phyloP scores from a whole-genome alignment of 1,140 invertebrate genomes.

The Pristionchus pacificus region DNA sequence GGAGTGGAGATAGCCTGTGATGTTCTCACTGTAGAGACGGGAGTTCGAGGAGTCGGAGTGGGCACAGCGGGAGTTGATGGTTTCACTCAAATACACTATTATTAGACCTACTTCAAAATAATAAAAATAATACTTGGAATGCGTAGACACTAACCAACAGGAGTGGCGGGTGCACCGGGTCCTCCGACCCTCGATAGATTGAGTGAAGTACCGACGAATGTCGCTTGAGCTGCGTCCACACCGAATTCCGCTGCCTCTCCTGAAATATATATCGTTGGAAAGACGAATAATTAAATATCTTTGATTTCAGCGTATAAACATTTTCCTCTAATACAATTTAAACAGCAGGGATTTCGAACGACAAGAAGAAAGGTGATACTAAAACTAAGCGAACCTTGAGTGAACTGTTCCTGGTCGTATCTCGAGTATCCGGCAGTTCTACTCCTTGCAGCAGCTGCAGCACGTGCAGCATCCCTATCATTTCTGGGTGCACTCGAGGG shows the following conservation, averaged over 20 bases:
- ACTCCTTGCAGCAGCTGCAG: neutral
- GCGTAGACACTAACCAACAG: neutral
- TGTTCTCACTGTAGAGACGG: constrained; percentile 67
- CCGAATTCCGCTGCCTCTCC: neutral
- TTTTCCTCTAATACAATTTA: too few species aligned
- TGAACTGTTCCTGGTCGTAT: constrained; percentile 54
- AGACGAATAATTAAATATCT: too few species aligned
- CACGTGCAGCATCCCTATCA: neutral
- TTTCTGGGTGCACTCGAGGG: neutral
- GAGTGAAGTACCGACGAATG: constrained; percentile 21
- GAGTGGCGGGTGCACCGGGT: constrained; percentile 8
- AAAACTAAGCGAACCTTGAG: constrained; percentile 7
- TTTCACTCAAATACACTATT: too few species aligned
- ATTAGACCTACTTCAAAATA: too few species aligned
- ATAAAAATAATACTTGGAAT: too few species aligned
- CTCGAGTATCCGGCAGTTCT: constrained; percentile 34
- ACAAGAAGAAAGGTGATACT: neutral
- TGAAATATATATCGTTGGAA: too few species aligned
- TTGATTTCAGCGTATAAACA: too few species aligned
- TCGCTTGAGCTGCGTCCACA: constrained; percentile 1
- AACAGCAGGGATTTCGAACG: too few species aligned
- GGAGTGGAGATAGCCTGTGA: neutral
- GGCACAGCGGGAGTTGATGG: too few species aligned
- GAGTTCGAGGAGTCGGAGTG: constrained; percentile 69
- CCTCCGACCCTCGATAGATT: constrained; percentile 3